A percentile compares a stretch with the other conserved stretches of the same genome.
Evolutionary conservation across 2,888 invertebrate species (phyloP).

Genomic region (Oxystoma pomonae): DNA sequence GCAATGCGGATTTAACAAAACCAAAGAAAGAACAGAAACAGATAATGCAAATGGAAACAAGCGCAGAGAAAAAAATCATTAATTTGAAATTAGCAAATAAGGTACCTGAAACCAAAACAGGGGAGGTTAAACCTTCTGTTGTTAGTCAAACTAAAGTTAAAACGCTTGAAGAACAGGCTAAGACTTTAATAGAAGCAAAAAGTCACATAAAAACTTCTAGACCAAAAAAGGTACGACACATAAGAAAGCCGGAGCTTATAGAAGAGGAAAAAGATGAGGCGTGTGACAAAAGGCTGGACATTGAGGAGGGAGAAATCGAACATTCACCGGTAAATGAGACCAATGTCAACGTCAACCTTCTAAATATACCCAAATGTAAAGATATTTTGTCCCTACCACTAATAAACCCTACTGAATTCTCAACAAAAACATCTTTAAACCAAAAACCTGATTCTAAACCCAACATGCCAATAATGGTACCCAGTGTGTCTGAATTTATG

Average conservation of each 20-base stretch:
- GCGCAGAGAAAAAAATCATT: not conserved
- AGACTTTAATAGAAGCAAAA: not conserved
- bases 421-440: too few species aligned
- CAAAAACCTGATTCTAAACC: not conserved
- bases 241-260: constrained; percentile 19
- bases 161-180: not conserved
- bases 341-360: not conserved
- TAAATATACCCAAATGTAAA: not conserved
- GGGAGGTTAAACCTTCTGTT: not conserved
- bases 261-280: constrained; percentile 32
- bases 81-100: not conserved
- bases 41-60: not conserved
- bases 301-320: not conserved
- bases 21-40: not conserved
- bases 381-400: not conserved
- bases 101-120: not conserved
- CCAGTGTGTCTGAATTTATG: constrained; percentile 24
- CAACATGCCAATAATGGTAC: constrained; percentile 13
- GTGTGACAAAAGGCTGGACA: constrained; percentile 23
- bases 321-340: not conserved
- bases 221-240: constrained; percentile 12
- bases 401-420: not conserved
- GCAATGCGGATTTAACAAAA: not conserved
- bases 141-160: not conserved
- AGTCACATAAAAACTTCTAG: not conserved